Evolutionary conservation across 1,140 invertebrate genomes (phyloP), one percentile per base, ranked within the genome.

Genomic region (Chrysopa pallens): DNA sequence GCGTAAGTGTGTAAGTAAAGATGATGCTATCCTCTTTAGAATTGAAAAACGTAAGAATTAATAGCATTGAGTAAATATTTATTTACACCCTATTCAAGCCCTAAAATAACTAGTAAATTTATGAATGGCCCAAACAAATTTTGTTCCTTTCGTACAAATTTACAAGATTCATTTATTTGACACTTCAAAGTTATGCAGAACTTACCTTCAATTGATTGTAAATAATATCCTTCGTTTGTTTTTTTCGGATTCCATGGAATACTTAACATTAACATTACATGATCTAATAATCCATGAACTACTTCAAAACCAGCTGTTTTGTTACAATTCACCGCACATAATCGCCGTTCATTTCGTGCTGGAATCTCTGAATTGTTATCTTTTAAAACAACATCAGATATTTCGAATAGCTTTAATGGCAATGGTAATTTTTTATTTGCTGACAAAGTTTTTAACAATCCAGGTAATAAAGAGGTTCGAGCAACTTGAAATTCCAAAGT

Each of bases 401-500:
- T 77, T 70, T 99, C 96, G 62, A 98, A 99, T 14, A 99, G 63
- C 63, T 90, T 94, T 2, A 97, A 56, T 0, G 96, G 96, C 38
- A 99, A 57, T 0, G 94, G 87, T 82, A 97, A 87, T 52, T 90
- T 90, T 56, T 89, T 90, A 63, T 98, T 99, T 31, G 84, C 81
- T 2, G 79, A 73, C 6, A 97, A 56, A 0, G 95, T 98, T 64
- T 96, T 98, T 17, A 98, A 62, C 12, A 99, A 66, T 2, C 96
- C 95, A 0, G 94, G 79, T 31, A 99, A 50, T 8, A 99, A 63
- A 9, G 78, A 75, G 1, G 91, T 95, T 42, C 95, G 72, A 0
- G 83, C 93, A 6, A 80, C 74, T 73, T 98, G 93, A 64, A 98
- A 98, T 62, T 99, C 95, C 15, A 88, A 56, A 0, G 95, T 96